Evolutionary conservation across 2,888 invertebrate genomes (phyloP), one percentile per base, ranked within the genome.

Genomic region (Drosophila nr. medialis): DNA sequence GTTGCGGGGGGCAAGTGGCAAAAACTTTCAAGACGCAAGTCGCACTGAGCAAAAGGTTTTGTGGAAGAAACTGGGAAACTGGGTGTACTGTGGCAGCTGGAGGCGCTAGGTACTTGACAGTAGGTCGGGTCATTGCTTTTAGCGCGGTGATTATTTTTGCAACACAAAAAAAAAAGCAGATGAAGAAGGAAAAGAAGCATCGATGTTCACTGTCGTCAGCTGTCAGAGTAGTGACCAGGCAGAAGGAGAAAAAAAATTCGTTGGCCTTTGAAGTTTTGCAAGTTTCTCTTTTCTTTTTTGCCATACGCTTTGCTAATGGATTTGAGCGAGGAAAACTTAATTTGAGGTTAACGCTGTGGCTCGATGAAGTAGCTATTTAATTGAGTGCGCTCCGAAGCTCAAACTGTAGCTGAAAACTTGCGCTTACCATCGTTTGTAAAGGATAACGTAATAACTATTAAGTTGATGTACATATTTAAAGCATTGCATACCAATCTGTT

Each of bases 61-160:
- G 30, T 21, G 40, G 49, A 50, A 58, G 64, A 61, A 80, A 60
- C 45, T 77, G 7, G 38, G 24, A 38, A 21, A 13, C 45, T 21
- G 24, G 32, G 34, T 10, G 7, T 3, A 29, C 8, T 2, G 4
- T 13, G 29, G 11, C 15, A 13, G 42, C 13, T 42, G 24, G 13
- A 3, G 50, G 27, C 40, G 38, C 45, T 58, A 29, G 54, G 54
- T 54, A 65, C 67, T 68, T 58, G 72, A 29, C 72, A 48, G 48
- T 61, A 62, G 82, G 86, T 82, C 83, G 59, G 81, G 86, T 85
- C 81, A 78, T 82, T 81, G 81, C 81, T 82, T 81, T 85, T 85
- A 85, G 67, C 75, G 86, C 59, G 83, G 81, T 81, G 81, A 81
- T 81, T 81, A 85, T 81, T 85, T 85, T 68, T 63, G 51, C 61